A percentile compares a stretch with the other conserved stretches of the same genome.
Conservation (phyloP, 2,113 vertebrate genomes). For the Uria lomvia region DNA sequence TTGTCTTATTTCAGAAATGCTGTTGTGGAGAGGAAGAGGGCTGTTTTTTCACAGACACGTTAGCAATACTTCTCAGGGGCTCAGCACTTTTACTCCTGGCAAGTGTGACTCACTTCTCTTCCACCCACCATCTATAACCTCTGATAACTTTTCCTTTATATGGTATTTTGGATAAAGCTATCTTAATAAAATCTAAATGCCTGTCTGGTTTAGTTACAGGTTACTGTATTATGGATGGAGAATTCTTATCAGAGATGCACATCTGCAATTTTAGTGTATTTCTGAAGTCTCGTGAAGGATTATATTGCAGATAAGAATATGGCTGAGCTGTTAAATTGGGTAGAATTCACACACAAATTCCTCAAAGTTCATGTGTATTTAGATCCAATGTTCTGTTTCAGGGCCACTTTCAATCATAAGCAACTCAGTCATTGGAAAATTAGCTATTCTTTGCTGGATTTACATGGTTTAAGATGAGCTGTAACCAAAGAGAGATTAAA, state of each 20-base stretch:
- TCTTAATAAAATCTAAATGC: neutral
- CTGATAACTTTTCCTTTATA: slow-evolving; percentile 52
- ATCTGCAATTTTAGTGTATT: neutral
- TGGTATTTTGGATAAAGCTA: neutral
- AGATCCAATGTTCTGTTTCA: neutral
- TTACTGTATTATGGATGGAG: neutral
- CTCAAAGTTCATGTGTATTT: neutral
- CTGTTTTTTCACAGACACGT: neutral
- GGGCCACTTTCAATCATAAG: neutral
- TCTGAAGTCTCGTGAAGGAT: neutral
- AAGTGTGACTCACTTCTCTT: slow-evolving; percentile 31
- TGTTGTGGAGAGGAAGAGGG: neutral
- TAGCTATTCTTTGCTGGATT: neutral
- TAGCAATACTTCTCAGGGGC: neutral
- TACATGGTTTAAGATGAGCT: neutral
- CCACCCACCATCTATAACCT: slow-evolving; percentile 8
- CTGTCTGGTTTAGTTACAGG: neutral
- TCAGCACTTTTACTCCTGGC: slow-evolving; percentile 18
- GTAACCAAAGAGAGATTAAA: neutral
- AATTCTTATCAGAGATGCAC: neutral
- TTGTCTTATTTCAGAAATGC: neutral
- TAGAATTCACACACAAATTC: neutral
- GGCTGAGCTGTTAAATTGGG: neutral
- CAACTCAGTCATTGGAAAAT: neutral
- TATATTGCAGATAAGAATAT: neutral